Evolutionary conservation across 2,113 vertebrate genomes (phyloP).

Genomic region (Lasiurus cinereus): DNA sequence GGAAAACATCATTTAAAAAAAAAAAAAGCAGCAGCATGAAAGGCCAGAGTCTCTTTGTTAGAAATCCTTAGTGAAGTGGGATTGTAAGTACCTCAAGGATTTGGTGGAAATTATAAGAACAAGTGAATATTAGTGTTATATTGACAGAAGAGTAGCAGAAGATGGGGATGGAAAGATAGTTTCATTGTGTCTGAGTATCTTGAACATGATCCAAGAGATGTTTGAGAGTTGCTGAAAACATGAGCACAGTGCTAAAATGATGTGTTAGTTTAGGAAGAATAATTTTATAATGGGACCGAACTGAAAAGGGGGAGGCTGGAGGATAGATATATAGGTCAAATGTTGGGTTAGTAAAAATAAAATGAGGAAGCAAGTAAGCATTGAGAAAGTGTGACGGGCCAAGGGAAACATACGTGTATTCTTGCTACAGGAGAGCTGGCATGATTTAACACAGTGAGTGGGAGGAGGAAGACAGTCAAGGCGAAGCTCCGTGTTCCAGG

Average conservation of each 20-base stretch:
- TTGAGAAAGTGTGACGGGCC: conserved; percentile 5
- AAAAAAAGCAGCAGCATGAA: not conserved
- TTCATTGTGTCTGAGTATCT: conserved; percentile 40
- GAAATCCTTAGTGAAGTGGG: not conserved
- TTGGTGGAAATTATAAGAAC: not conserved
- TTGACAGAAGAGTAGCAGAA: conserved; percentile 3
- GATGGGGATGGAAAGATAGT: conserved; percentile 40
- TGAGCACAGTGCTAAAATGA: not conserved
- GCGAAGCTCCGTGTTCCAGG: not conserved
- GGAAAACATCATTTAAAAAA: conserved; percentile 2
- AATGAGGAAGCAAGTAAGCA: not conserved
- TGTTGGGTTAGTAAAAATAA: conserved; percentile 2
- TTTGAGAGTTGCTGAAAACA: conserved; percentile 22
- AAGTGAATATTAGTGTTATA: not conserved
- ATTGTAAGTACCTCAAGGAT: not conserved
- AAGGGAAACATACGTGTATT: conserved; percentile 15
- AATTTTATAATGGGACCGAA: conserved; percentile 14
- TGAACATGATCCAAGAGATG: not conserved
- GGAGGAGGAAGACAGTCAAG: not conserved
- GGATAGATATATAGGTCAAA: not conserved
- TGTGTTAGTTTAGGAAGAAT: conserved; percentile 15
- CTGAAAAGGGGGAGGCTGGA: not conserved
- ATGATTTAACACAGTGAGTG: not conserved
- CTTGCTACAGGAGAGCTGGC: not conserved
- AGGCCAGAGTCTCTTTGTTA: conserved; percentile 18